Conservation (phyloP, 2,113 vertebrate genomes). For the Macrotus californicus region DNA sequence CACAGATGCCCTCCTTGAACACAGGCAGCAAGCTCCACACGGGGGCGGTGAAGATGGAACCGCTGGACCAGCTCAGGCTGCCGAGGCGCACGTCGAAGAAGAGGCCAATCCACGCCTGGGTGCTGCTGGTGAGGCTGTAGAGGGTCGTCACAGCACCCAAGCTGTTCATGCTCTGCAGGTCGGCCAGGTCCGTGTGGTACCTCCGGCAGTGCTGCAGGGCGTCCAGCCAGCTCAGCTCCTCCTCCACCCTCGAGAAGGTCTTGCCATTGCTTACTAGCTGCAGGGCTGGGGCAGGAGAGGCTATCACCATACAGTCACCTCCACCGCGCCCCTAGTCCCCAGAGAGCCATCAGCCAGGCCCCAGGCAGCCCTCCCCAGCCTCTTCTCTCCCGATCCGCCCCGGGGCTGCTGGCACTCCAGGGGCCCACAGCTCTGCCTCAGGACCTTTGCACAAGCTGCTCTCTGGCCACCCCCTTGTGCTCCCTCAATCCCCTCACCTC, state of each 20-base stretch:
- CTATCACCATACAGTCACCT: not conserved
- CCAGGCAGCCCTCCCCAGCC: not conserved
- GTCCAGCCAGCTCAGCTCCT: not conserved
- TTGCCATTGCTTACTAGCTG: not conserved
- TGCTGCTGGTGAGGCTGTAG: not conserved
- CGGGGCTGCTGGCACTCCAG: not conserved
- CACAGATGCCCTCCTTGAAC: not conserved
- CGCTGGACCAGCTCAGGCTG: slow-evolving; percentile 24
- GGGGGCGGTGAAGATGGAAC: not conserved
- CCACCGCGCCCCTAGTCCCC: not conserved
- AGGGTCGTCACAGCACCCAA: rapidly evolving
- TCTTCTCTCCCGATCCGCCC: rapidly evolving
- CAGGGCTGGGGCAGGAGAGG: not conserved
- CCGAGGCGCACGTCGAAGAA: not conserved
- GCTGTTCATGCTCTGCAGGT: not conserved
- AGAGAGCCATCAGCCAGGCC: not conserved
- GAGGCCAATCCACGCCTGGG: not conserved
- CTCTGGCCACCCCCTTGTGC: too few relatives aligned
- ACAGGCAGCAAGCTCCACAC: not conserved
- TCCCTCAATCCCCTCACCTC: not conserved
- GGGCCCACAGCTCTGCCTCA: not conserved
- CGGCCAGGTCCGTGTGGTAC: not conserved
- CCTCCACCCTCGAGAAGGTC: not conserved
- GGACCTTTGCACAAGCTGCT: not conserved
- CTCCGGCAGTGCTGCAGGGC: not conserved